Base-by-base conservation (phyloP, 1,140 invertebrate species). In the Drosophila orena region DNA sequence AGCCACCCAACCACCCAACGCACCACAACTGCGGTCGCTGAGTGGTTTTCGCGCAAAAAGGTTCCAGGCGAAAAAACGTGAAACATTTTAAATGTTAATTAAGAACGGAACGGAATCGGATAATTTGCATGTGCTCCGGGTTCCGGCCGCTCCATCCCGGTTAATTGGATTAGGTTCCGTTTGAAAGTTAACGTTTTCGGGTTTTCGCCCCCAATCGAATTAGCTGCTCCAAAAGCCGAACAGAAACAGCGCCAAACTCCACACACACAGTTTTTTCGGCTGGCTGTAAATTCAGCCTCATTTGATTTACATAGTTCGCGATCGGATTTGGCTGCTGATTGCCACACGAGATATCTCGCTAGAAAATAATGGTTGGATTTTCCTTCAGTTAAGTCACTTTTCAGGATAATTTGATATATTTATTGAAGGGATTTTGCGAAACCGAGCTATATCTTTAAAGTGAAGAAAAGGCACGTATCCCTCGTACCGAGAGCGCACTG, bases 21-120 rank as follows among this genome's bases (percentile, higher is more conserved):
- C 22, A 20, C 62, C 53, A 24, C 49, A 69, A 38, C 50, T 70
- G 68, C 27, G 68, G 68, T 57, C 27, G 17, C 17, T 10, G 43
- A 68, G 52, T 57, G 68, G 68, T 22, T 69, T 40, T 7, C 20
- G 40, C 24, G 54, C 37, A 46, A 74, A 74, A 74, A 62, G 71
- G 42, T 49, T 38, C n/a, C 10, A 54, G 22, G 62, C 54, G 50
- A 37, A 37, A 40, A 66, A 81, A 49, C 56, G 71, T 70, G 68
- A 79, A 84, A 62, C 79, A 61, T 77, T 89, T 83, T 79, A 89
- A 80, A 71, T 84, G 86, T 84, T 88, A 88, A 88, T 89, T 89
- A 88, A 72, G 58, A 66, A 58, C 14, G 46, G 35, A 57, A 34
- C 49, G 50, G 62, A 84, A 68, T 72, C 57, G 59, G 58, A 64